These are phyloP conservation scores for Anisognathus igniventris DNA, from an alignment of 2,797 vertebrate genomes.

Conservation along the genomic window DNA sequence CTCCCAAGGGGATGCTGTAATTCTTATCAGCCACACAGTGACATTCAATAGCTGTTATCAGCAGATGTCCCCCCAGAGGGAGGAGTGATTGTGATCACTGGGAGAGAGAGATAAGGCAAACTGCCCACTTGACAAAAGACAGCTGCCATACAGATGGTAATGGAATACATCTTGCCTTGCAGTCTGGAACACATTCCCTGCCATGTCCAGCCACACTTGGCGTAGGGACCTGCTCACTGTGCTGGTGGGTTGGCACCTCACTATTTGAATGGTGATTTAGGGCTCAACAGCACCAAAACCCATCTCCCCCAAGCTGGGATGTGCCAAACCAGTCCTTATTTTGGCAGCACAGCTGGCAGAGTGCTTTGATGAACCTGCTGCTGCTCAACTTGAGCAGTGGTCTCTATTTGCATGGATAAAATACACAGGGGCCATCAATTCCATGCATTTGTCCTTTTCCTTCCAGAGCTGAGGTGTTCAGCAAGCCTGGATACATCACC, in stretches of 20 bases:
- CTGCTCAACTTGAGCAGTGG: not conserved
- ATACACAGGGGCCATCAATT: no score
- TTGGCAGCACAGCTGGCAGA: not conserved
- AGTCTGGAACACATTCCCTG: not conserved
- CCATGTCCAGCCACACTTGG: not conserved
- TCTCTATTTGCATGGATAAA: accelerated
- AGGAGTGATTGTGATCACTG: no score
- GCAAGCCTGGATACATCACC: not conserved
- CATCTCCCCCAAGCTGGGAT: not conserved
- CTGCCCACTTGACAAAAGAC: no score
- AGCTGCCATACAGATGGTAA: no score
- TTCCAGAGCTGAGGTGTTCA: not conserved
- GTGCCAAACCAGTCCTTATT: not conserved
- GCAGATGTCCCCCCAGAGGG: no score
- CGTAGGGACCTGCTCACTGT: not conserved
- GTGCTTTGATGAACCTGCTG: not conserved
- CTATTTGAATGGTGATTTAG: not conserved
- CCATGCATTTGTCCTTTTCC: not conserved
- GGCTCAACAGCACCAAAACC: not conserved
- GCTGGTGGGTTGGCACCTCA: not conserved
- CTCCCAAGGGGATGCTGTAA: no score
- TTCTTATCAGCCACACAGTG: no score
- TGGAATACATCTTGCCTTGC: no score
- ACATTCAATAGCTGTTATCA: no score
- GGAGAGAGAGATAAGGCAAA: no score